Evolutionary conservation across 2,888 invertebrate species (phyloP).

Genomic region (Amorpha juglandis): DNA sequence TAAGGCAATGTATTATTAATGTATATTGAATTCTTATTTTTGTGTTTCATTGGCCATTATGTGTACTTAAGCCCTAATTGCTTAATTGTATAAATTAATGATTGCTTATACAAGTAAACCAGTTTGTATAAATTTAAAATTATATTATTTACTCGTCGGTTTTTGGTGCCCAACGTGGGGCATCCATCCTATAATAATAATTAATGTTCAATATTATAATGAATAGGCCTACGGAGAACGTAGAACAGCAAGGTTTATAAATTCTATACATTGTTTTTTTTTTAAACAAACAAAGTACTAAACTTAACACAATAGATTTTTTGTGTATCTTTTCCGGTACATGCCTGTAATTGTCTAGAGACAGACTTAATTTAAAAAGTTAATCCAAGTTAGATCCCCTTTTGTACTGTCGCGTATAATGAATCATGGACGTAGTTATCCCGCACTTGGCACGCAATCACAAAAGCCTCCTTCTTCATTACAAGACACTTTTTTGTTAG

Average conservation of each 20-base stretch:
- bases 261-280: background rate
- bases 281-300: background rate
- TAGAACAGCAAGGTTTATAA: background rate
- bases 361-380: slow-evolving; percentile 53
- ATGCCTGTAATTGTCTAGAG: slow-evolving; percentile 45
- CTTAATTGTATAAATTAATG: no score
- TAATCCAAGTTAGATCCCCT: slow-evolving; percentile 45
- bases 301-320: background rate
- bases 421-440: slow-evolving; percentile 57
- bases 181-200: background rate
- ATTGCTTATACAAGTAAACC: background rate
- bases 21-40: no score
- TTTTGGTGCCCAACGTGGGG: background rate
- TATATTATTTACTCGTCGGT: background rate
- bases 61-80: no score
- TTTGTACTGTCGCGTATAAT: slow-evolving; percentile 45
- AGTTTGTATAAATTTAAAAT: background rate
- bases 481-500: slow-evolving; percentile 48
- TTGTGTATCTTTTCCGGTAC: slow-evolving; percentile 32
- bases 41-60: no score
- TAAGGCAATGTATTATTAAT: background rate
- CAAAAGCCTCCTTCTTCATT: slow-evolving; percentile 55
- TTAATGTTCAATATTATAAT: background rate
- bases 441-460: slow-evolving; percentile 58
- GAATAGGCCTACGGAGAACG: background rate